These are phyloP conservation scores for Eospalax fontanierii DNA, from an alignment of 2,797 vertebrate species.

Conservation along the genomic window DNA sequence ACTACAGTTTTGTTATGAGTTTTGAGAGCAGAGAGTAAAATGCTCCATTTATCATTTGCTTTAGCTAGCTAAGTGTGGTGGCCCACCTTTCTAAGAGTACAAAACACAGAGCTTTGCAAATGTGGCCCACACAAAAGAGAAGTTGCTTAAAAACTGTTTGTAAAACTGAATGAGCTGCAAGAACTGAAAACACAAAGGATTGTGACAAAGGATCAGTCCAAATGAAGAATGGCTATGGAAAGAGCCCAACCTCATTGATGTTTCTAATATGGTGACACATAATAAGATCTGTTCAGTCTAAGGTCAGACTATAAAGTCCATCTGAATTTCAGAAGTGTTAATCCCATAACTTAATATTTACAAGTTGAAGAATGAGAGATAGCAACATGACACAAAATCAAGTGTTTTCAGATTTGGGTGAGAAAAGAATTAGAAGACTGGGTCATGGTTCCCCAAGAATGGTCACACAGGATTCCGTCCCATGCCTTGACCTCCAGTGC, in stretches of 20 bases:
- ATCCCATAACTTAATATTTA: slow-evolving; percentile 31
- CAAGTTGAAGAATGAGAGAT: background rate
- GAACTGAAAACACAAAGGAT: background rate
- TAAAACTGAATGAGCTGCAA: background rate
- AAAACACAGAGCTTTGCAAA: background rate
- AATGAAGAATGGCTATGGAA: background rate
- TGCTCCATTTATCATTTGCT: too few relatives aligned
- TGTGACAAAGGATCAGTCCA: background rate
- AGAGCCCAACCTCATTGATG: fast-evolving
- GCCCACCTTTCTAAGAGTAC: background rate
- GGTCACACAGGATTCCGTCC: background rate
- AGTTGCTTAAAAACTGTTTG: background rate
- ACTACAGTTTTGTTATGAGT: too few relatives aligned
- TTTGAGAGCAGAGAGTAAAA: too few relatives aligned
- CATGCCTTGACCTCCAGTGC: slow-evolving; percentile 6
- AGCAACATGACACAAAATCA: slow-evolving; percentile 57
- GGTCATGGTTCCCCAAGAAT: background rate
- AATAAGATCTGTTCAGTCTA: background rate
- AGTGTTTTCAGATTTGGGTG: background rate
- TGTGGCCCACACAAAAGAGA: background rate
- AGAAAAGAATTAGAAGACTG: too few relatives aligned
- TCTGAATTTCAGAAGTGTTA: background rate
- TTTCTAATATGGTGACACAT: background rate
- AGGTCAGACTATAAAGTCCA: background rate
- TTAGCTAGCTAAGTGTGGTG: too few relatives aligned